Evolutionary conservation across 2,888 invertebrate species (phyloP).

Genomic region (Netelia virgata): DNA sequence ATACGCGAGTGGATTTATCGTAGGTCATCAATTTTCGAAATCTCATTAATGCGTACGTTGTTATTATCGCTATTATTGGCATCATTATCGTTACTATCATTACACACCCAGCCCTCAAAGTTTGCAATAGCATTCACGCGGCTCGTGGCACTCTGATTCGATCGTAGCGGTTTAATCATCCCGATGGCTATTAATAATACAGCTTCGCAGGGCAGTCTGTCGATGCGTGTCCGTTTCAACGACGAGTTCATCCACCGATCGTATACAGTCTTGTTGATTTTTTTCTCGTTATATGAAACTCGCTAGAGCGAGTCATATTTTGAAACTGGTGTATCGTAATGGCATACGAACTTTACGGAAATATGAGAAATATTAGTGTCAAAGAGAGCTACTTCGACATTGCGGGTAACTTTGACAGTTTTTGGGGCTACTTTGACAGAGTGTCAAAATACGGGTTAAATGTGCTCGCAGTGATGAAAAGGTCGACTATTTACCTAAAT

Average conservation of each 20-base stretch:
- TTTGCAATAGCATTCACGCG: not conserved
- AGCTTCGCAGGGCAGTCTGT: not conserved
- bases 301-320: too few species aligned
- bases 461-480: too few species aligned
- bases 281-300: not conserved
- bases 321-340: too few species aligned
- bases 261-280: not conserved
- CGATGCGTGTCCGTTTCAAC: not conserved
- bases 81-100: constrained; percentile 6
- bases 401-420: too few species aligned
- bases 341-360: too few species aligned
- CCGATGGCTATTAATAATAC: constrained; percentile 15
- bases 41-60: constrained; percentile 6
- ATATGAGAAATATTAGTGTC: too few species aligned
- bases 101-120: not conserved
- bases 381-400: too few species aligned
- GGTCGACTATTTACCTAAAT: too few species aligned
- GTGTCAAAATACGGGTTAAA: too few species aligned
- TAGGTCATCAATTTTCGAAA: constrained; percentile 13
- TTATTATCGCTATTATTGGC: constrained; percentile 27
- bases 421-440: too few species aligned
- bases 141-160: constrained; percentile 1
- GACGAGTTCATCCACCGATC: not conserved
- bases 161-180: not conserved
- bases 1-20: constrained; percentile 14